phyloP scores from a whole-genome alignment of 2,888 invertebrate genomes.

The Chymomyza caudatula region DNA sequence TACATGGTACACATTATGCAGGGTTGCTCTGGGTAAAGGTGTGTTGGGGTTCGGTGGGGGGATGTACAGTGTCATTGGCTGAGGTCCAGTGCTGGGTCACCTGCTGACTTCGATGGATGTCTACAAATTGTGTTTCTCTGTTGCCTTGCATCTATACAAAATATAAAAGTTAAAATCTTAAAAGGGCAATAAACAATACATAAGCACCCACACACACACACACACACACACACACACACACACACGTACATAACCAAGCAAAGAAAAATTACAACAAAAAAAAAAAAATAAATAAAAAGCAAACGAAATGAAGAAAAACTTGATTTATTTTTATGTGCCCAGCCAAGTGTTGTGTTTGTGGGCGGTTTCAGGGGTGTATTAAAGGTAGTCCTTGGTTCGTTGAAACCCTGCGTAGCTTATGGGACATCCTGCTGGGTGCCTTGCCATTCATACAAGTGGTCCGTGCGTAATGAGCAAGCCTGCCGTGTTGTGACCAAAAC shows the following conservation, averaged over 20 bases:
- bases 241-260: not conserved
- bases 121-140: not conserved
- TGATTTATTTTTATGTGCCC: conserved; percentile 69
- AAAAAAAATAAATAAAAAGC: conserved; percentile 32
- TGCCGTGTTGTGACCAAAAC: conserved; percentile 43
- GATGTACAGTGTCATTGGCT: not conserved
- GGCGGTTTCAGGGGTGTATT: not conserved
- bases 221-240: conserved; percentile 17
- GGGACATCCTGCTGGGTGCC: not conserved
- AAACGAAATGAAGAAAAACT: conserved; percentile 70
- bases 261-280: conserved; percentile 19
- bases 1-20: not conserved
- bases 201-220: conserved; percentile 22
- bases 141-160: conserved; percentile 17
- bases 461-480: conserved; percentile 55
- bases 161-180: conserved; percentile 59
- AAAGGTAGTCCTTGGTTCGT: not conserved
- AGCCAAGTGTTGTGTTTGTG: conserved; percentile 3
- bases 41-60: not conserved
- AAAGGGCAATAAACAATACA: conserved; percentile 48
- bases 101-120: not conserved
- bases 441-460: conserved; percentile 64
- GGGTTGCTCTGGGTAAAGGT: not conserved
- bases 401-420: not conserved
- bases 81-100: not conserved